Evolutionary conservation across 2,888 invertebrate species (phyloP), one percentile per base, ranked within the genome.

Genomic region (Cataglyphis altisquamis): DNA sequence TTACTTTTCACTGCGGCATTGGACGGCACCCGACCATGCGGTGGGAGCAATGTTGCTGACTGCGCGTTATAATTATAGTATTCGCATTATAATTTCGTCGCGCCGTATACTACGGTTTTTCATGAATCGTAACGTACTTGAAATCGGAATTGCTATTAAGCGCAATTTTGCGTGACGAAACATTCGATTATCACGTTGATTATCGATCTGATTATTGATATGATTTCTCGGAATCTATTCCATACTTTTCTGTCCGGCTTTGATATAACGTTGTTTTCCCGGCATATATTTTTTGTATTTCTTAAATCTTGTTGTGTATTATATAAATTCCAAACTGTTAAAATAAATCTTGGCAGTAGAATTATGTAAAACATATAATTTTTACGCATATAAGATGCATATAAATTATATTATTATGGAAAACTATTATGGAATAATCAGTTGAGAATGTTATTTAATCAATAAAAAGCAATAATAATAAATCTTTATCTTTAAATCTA

Each of bases 1-100:
- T 87, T 86, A 86, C 90, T 90, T 91, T 91, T 90, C 86, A 85
- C 88, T 66, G 84, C 88, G 90, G 85, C 86, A 91, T 91, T 91
- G 91, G 90, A 89, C 88, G 90, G 74, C 55, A 60, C 45, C 32
- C 45, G 72, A 60, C 74, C 15, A 74, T 66, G 83, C 84, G 88
- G 84, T 86, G 89, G 87, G 89, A 85, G 87, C 85, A 55, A 39
- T 57, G 57, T 72, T n/a, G 75, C 62, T 64, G 70, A 70, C 78
- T 57, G 60, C 57, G 68, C 78, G 45, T 32, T 78, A 68, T 60
- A 80, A 78, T 78, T 70, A 70, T 70, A 70, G 41, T 72, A 64
- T 60, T 60, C 21, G 57, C 55, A 77, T 52, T 66, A 15, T 57
- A 77, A 45, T 60, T 72, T 80, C 15, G 60, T 39, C 72, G 25